A percentile compares a stretch with the other conserved stretches of the same genome.
Conservation (phyloP, 92 coral and sea anemone species). For the Blastomussa wellsi region DNA sequence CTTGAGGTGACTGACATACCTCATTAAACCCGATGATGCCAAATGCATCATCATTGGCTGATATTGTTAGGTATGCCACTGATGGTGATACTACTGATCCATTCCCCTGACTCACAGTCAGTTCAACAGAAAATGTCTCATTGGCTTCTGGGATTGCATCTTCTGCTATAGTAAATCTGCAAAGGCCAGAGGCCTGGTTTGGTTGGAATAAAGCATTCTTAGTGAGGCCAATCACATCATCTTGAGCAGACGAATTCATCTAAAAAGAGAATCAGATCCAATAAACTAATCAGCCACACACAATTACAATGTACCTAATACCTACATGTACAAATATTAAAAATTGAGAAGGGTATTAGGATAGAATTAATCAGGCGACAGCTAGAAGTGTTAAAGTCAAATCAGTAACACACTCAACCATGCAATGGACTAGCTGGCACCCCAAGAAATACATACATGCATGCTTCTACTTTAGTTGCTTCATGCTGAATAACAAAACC, state of each 20-base stretch:
- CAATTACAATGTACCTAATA: no score
- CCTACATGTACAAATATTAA: no score
- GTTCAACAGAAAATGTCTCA: conserved; percentile 76
- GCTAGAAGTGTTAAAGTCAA: no score
- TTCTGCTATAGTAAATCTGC: conserved; percentile 61
- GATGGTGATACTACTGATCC: conserved; percentile 56
- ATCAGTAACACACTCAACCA: no score
- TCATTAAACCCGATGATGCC: conserved; percentile 89
- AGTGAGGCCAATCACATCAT: conserved; percentile 40
- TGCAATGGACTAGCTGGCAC: no score
- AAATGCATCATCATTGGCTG: conserved; percentile 86
- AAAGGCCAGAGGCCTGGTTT: conserved; percentile 33
- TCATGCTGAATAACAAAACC: no score
- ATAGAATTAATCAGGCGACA: no score
- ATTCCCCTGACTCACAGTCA: conserved; percentile 25
- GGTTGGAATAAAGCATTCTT: conserved; percentile 15
- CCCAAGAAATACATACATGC: no score
- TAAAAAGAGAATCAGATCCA: conserved; percentile 6
- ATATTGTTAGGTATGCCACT: conserved; percentile 66
- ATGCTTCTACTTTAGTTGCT: no score
- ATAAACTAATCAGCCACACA: not conserved
- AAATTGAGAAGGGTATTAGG: no score
- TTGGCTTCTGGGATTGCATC: conserved; percentile 82
- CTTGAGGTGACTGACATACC: conserved; percentile 42
- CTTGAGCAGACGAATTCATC: conserved; percentile 56